phyloP scores from a whole-genome alignment of 1,140 invertebrate species.

The Oncopodura yosiiana region DNA sequence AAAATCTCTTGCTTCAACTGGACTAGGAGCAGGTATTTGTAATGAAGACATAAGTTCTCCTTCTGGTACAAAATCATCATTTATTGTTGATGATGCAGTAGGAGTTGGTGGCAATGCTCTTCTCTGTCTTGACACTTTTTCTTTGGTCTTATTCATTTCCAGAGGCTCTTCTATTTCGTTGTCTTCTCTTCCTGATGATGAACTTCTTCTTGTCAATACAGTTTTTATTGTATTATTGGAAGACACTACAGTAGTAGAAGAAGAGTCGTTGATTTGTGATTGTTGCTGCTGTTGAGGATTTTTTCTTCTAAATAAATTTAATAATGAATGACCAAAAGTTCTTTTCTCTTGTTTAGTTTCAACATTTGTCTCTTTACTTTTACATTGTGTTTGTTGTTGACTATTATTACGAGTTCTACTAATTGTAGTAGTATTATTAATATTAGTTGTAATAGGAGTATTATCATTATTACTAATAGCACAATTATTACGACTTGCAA shows the following conservation, averaged over 20 bases:
- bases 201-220: neutral
- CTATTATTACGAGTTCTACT: too few relatives aligned
- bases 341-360: constrained; percentile 35
- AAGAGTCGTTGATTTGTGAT: constrained; percentile 3
- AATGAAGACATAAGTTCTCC: neutral
- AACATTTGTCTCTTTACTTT: neutral
- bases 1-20: constrained; percentile 52
- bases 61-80: neutral
- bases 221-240: neutral
- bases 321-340: constrained; percentile 42
- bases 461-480: too few relatives aligned
- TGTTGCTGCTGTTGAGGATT: constrained; percentile 3
- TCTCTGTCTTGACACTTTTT: neutral
- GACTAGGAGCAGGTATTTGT: neutral
- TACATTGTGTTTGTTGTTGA: too few relatives aligned
- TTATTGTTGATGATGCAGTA: neutral
- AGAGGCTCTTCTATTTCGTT: neutral
- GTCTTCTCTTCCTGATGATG: neutral
- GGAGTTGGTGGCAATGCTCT: neutral
- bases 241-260: too few relatives aligned
- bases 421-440: too few relatives aligned
- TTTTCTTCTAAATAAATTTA: constrained; percentile 23
- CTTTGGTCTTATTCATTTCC: too few relatives aligned
- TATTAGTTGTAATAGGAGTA: too few relatives aligned
- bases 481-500: constrained; percentile 10